Base-by-base conservation (phyloP, 2,888 invertebrate species). In the Chorisops tibialis region DNA sequence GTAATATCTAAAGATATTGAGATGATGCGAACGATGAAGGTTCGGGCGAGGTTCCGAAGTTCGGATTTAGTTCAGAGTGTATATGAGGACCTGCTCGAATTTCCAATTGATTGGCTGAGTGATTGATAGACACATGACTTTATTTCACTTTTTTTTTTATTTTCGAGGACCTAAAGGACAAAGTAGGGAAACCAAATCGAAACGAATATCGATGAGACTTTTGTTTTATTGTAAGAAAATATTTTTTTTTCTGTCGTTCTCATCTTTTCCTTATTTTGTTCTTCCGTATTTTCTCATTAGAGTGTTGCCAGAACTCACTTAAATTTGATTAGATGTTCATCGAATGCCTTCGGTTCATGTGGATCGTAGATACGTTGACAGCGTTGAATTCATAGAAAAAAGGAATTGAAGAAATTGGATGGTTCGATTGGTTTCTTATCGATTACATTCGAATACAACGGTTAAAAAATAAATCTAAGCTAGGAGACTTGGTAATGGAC, bases 41-140 rank as follows among this genome's bases (percentile, higher is more conserved):
- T n/a, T 41, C 16, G 41, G 41, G 6, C 12, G 12, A 16, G 12
- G 12, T 14, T 37, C 6, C 14, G n/a, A 41, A 14, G 41, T 41
- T 41, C 41, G 41, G 41, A 41, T 41, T 41, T 6, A n/a, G 41
- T 7, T n/a, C 11, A 24, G 24, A 49, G 12, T 12, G n/a, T n/a
- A n/a, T n/a, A n/a, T n/a, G n/a, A 19, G 6, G 30, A 30, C 4
- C 11, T 37, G 18, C 18, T 18, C 51, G 41, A 41, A 43, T 54
- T 41, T 62, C 56, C 56, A 54, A 56, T 56, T 62, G 61, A 62
- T 62, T 62, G 61, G 49, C 48, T 62, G 56, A 56, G 41, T 62
- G 61, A 62, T 62, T 62, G 61, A 62, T 48, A 62, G 56, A 62
- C 56, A 62, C 56, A 56, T 62, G 61, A 24, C 49, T 49, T 49